Conservation (phyloP, 2,797 vertebrate genomes). For the Microctenopoma lineatum region DNA sequence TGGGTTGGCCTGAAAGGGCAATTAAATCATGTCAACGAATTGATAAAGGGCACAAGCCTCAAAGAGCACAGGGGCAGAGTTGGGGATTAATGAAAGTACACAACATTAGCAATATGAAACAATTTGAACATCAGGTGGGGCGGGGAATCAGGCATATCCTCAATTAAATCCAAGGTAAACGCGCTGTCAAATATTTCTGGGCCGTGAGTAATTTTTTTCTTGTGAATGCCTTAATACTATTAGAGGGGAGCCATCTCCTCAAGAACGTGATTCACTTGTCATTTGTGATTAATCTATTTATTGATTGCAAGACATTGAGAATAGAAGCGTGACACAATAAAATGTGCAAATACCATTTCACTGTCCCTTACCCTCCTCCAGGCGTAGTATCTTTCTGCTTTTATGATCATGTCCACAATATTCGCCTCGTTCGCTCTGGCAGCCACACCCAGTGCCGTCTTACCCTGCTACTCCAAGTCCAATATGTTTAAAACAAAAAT, state of each 20-base stretch:
- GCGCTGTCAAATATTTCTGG: conserved; percentile 48
- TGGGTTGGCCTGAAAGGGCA: conserved; percentile 82
- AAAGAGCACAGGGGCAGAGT: conserved; percentile 30
- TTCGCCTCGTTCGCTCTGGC: conserved; percentile 88
- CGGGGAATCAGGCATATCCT: conserved; percentile 25
- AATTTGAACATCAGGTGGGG: conserved; percentile 41
- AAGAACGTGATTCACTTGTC: conserved; percentile 43
- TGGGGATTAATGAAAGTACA: conserved; percentile 50
- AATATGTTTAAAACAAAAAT: conserved; percentile 25
- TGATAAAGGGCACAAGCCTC: conserved; percentile 73
- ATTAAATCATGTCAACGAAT: conserved; percentile 78
- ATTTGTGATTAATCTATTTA: conserved; percentile 52
- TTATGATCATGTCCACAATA: conserved; percentile 94
- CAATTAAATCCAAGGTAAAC: conserved; percentile 62
- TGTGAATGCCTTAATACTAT: conserved; percentile 44
- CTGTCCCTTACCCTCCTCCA: conserved; percentile 84
- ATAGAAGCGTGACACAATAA: conserved; percentile 18
- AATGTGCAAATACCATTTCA: conserved; percentile 14
- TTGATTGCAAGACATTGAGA: conserved; percentile 40
- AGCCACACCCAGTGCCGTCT: conserved; percentile 88
- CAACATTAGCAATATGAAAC: conserved; percentile 59
- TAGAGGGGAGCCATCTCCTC: conserved; percentile 37
- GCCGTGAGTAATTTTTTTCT: conserved; percentile 19
- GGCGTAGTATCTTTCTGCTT: conserved; percentile 89
- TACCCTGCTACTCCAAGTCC: conserved; percentile 85